Base-by-base conservation (phyloP, 2,797 vertebrate genomes). In the Tauraco hartlaubi region DNA sequence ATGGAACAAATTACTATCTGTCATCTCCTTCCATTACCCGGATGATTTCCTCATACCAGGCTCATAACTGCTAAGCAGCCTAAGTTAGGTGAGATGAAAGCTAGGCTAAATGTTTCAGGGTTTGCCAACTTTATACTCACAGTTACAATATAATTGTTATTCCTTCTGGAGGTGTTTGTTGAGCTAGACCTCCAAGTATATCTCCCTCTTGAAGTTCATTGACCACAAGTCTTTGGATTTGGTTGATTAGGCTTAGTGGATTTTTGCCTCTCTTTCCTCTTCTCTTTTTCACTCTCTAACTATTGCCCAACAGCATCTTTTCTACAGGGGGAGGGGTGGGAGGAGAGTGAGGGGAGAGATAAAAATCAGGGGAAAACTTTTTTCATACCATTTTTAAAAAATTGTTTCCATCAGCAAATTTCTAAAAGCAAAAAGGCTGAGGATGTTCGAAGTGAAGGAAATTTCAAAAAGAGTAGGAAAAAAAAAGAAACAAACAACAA, bases 271-370 rank as follows among this genome's bases (percentile, higher is more conserved):
- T 29, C 29, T 28, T 31, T 58, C 6, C 14, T 74, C 5, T 59
- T 18, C 23, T 52, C 25, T 58, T 59, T n/a, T 63, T 33, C n/a
- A 21, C 20, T 64, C 33, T 79, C 51, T 43, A 41, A 37, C 26
- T 54, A n/a, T 7, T 67, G 21, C 0, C 8, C 18, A 48, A 46
- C 7, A 59, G 9, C 11, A 26, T 43, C 3, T 76, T 87, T 85
- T 79, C 20, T 55, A 7, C 12, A 28, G 10, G 9, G 3, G 2
- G 5, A 9, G 12, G 5, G 6, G 22, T 2, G 8, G 9, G 9
- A 8, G 8, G 20, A 8, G 14, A 35, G 19, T 12, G 13, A 11
- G 14, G n/a, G 9, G 9, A 7, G 29, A 49, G 29, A 41, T 15
- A 59, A 79, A 84, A 73, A 48, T 25, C 14, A 19, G 29, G 16